Base-by-base conservation (phyloP, 2,113 vertebrate species). In the Triplophysa rosa region DNA sequence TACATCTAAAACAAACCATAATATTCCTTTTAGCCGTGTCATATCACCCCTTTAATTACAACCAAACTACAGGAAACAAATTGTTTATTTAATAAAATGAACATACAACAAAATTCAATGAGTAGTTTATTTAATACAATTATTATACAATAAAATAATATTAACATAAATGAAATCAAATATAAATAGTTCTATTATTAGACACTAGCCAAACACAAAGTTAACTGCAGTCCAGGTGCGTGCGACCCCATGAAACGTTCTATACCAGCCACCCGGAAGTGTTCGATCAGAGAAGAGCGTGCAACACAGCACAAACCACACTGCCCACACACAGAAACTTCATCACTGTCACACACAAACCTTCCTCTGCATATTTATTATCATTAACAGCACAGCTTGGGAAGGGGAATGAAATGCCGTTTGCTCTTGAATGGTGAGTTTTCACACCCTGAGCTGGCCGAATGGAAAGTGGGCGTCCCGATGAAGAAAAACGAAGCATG, bases 281-380 rank as follows among this genome's bases (percentile, higher is more conserved):
- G 1, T 14, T 26, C 29, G 19, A 71, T 58, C 52, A 42, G 58
- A 23, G 23, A 73, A 10, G 54, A 0, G 54, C 21, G 13, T 59
- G n/a, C 33, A 61, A 23, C 19, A 1, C 54, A 61, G 37, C 29
- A 37, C 49, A 37, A 71, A 71, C 68, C 70, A 73, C 70, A 72
- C 52, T 58, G 68, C 68, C 68, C 29, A 71, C 52, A 24, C 70
- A 42, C n/a, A 24, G 54, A 54, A 61, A 42, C 54, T 73, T 59
- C 33, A 73, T 24, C 9, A 73, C 19, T 9, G 54, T 24, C 72
- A 77, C 67, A 29, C 16, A 37, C 47, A 58, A 23, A 70, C 76
- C 56, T 69, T 29, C 70, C 23, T 52, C 19, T 61, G 23, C 71
- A 49, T 37, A 58, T 79, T 79, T 71, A 70, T 21, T 47, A 78